Percentiles rank a stretch among this genome's conserved stretches.
Conservation (phyloP, 2,888 invertebrate genomes). For the Pterostichus madidus region DNA sequence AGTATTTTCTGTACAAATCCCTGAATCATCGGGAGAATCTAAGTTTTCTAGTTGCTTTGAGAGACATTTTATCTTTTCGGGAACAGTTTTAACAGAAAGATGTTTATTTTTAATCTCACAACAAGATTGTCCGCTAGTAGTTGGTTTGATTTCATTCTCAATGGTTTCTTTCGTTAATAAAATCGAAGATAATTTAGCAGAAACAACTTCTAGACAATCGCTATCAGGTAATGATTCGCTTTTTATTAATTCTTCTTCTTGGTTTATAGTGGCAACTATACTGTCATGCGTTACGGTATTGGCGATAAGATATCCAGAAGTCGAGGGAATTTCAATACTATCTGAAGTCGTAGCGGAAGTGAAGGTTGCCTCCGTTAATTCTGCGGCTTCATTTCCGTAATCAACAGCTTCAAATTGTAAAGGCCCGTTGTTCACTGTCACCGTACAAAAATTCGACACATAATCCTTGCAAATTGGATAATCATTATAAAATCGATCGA, state of each 20-base stretch:
- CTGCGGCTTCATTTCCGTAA: slow-evolving; percentile 3
- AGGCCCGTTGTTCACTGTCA: slow-evolving; percentile 66
- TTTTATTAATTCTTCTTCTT: slow-evolving; percentile 71
- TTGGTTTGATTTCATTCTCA: slow-evolving; percentile 70
- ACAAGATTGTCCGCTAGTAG: slow-evolving; percentile 27
- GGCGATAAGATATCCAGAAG: slow-evolving; percentile 81
- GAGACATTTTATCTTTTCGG: slow-evolving; percentile 70
- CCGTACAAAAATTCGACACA: slow-evolving; percentile 70
- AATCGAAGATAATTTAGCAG: slow-evolving; percentile 81
- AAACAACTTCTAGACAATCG: slow-evolving; percentile 80
- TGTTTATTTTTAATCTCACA: slow-evolving; percentile 71
- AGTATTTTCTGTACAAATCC: slow-evolving; percentile 87
- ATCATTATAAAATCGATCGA: slow-evolving; percentile 85
- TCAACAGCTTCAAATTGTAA: slow-evolving; percentile 19
- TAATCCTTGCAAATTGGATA: slow-evolving; percentile 83
- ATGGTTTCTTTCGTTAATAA: slow-evolving; percentile 79
- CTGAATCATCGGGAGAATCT: slow-evolving; percentile 81
- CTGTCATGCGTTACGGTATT: too few species aligned
- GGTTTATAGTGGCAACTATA: slow-evolving; percentile 76
- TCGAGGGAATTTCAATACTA: slow-evolving; percentile 80
- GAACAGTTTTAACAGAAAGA: slow-evolving; percentile 75
- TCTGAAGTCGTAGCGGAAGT: slow-evolving; percentile 7
- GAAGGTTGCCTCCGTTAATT: not conserved
- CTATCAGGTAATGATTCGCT: slow-evolving; percentile 77
- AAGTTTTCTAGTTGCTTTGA: slow-evolving; percentile 67